Conservation (phyloP, 2,888 invertebrate species). For the Drepana falcataria region DNA sequence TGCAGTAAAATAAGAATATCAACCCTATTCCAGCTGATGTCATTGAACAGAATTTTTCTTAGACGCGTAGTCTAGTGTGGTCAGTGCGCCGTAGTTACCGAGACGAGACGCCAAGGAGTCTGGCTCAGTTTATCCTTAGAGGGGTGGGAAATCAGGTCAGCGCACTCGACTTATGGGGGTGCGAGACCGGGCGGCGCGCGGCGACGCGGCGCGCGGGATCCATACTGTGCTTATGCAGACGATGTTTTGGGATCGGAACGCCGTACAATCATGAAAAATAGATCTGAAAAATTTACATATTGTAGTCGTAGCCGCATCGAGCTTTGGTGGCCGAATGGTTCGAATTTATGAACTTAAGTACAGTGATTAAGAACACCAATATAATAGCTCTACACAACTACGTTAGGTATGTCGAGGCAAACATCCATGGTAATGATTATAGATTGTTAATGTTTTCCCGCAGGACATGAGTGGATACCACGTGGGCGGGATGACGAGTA, state of each 20-base stretch:
- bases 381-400: too few species aligned
- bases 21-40: too few species aligned
- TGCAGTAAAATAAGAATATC: too few species aligned
- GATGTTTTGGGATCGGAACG: too few species aligned
- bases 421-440: not conserved
- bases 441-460: slow-evolving; percentile 4
- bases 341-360: too few species aligned
- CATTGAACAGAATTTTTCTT: not conserved
- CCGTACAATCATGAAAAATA: too few species aligned
- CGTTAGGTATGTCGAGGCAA: not conserved
- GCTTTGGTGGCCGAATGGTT: too few species aligned
- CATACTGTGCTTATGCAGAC: not conserved
- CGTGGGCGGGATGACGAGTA: slow-evolving; percentile 41
- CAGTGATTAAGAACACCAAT: too few species aligned
- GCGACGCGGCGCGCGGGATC: not conserved
- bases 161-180: slow-evolving; percentile 47
- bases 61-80: slow-evolving; percentile 8
- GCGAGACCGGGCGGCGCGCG: slow-evolving; percentile 50
- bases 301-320: too few species aligned
- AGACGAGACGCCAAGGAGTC: slow-evolving; percentile 44
- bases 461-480: slow-evolving; percentile 71
- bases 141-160: slow-evolving; percentile 40
- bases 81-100: slow-evolving; percentile 23
- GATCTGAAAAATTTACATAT: too few species aligned
- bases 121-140: slow-evolving; percentile 21